Evolutionary conservation across 1,140 invertebrate species (phyloP).

Genomic region (Drosophila rhopaloa): DNA sequence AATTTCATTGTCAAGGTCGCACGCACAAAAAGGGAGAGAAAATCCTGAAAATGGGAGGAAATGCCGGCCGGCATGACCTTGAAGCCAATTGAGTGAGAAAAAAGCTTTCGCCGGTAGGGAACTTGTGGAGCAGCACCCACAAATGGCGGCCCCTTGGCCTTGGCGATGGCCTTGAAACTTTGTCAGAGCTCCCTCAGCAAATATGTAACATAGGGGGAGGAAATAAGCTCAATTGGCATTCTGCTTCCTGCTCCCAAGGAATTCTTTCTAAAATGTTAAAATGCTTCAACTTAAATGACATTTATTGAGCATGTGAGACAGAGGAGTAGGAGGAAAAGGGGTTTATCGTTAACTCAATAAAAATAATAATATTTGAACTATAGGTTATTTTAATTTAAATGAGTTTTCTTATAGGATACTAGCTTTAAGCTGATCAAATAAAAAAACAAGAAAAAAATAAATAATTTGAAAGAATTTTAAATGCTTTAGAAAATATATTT

Average conservation of each 20-base stretch:
- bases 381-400: no score
- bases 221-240: slow-evolving; percentile 50
- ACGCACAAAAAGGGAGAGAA: slow-evolving; percentile 54
- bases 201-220: slow-evolving; percentile 14
- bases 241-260: slow-evolving; percentile 14
- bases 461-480: no score
- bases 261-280: slow-evolving; percentile 54
- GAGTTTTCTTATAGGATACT: no score
- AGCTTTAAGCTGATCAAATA: no score
- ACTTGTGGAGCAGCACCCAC: slow-evolving; percentile 31
- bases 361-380: not conserved
- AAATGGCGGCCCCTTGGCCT: slow-evolving; percentile 63
- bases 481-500: no score
- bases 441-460: no score
- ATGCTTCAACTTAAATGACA: slow-evolving; percentile 49
- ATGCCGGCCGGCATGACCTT: slow-evolving; percentile 75
- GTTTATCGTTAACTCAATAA: no score
- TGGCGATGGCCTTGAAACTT: slow-evolving; percentile 68
- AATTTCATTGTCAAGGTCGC: slow-evolving; percentile 68
- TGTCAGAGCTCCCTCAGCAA: slow-evolving; percentile 41
- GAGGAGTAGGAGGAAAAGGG: not conserved
- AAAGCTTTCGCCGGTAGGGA: slow-evolving; percentile 56
- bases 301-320: slow-evolving; percentile 38
- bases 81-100: slow-evolving; percentile 39
- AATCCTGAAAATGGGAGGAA: slow-evolving; percentile 24